Evolutionary conservation across 2,113 vertebrate species (phyloP).

Genomic region (Barnardius zonarius): DNA sequence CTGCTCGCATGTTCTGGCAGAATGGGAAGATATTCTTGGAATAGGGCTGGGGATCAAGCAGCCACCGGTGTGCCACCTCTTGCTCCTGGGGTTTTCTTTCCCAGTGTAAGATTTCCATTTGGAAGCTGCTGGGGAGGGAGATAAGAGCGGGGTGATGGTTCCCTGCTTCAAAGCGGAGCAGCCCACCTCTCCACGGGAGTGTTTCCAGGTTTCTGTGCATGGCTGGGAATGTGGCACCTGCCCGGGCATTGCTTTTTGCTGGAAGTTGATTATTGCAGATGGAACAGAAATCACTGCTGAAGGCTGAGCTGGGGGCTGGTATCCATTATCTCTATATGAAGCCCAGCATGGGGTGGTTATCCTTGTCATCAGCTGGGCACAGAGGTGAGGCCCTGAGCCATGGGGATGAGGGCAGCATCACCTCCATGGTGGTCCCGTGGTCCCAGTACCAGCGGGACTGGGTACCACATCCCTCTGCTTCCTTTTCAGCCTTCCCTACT

Average conservation of each 20-base stretch:
- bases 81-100: background rate
- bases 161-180: background rate
- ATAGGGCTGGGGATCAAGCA: background rate
- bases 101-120: background rate
- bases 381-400: background rate
- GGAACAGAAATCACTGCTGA: background rate
- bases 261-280: background rate
- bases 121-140: background rate
- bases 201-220: background rate
- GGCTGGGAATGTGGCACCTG: background rate
- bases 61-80: background rate
- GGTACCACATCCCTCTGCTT: no score
- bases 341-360: accelerated
- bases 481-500: background rate
- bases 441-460: background rate
- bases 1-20: background rate
- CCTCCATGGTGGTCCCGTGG: no score
- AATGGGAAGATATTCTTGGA: background rate
- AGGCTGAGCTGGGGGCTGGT: background rate
- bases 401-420: background rate
- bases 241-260: background rate
- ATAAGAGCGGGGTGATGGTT: accelerated
- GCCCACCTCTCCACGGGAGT: accelerated
- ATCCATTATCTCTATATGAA: accelerated
- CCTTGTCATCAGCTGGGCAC: background rate